Conservation (phyloP, 2,113 vertebrate species). For the Cyprinodon brontotheroides region DNA sequence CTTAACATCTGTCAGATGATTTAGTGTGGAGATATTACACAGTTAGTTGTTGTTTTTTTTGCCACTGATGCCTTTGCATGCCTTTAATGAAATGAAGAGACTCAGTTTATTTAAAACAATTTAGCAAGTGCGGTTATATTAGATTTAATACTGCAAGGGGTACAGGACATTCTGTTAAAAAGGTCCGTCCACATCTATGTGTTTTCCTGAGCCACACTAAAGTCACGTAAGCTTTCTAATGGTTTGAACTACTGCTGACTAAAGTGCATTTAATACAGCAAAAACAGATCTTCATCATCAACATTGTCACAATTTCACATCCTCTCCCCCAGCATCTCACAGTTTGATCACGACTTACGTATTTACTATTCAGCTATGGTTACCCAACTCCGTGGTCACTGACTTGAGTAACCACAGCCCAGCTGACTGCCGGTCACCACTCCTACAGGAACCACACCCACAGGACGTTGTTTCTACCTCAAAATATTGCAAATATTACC, state of each 20-base stretch:
- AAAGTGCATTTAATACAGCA: conserved; percentile 2
- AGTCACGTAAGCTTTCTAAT: neutral
- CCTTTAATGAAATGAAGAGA: conserved; percentile 47
- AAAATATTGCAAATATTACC: conserved; percentile 58
- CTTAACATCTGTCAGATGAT: conserved; percentile 63
- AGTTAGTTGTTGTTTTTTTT: conserved; percentile 52
- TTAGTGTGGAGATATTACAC: conserved; percentile 62
- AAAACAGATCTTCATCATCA: conserved; percentile 19
- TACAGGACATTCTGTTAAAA: conserved; percentile 13
- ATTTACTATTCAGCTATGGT: conserved; percentile 24
- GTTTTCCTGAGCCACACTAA: neutral
- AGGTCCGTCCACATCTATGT: conserved; percentile 17
- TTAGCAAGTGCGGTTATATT: conserved; percentile 41
- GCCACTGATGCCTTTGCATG: conserved; percentile 47
- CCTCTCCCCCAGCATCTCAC: neutral
- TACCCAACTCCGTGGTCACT: conserved; percentile 37
- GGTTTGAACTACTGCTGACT: neutral
- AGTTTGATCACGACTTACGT: conserved; percentile 12
- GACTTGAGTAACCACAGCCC: conserved; percentile 58
- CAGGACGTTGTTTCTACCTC: conserved; percentile 57
- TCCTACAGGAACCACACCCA: conserved; percentile 55
- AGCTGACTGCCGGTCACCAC: conserved; percentile 60
- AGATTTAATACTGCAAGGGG: conserved; percentile 43
- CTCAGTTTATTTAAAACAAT: conserved; percentile 58
- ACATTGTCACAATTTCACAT: conserved; percentile 17